phyloP scores from a whole-genome alignment of 2,113 vertebrate species.

The Cheilinus undulatus region DNA sequence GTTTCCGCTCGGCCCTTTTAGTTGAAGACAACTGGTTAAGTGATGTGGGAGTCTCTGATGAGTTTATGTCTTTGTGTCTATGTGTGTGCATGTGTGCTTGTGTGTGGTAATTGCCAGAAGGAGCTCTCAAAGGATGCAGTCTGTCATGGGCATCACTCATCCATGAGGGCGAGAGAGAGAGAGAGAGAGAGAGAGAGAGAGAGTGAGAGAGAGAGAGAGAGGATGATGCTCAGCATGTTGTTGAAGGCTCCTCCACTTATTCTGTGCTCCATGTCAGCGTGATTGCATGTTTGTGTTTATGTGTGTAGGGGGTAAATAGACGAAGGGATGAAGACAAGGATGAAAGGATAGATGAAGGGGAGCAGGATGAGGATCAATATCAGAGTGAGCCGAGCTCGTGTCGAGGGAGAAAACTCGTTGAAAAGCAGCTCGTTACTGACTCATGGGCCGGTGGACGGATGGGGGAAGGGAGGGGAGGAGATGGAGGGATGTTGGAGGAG shows the following conservation, averaged over 20 bases:
- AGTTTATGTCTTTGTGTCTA: constrained; percentile 22
- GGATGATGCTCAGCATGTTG: constrained; percentile 34
- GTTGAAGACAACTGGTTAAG: constrained; percentile 76
- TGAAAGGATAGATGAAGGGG: constrained; percentile 12
- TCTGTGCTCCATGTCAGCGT: constrained; percentile 53
- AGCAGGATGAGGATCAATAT: constrained; percentile 61
- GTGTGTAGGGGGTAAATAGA: not conserved
- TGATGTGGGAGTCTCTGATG: constrained; percentile 75
- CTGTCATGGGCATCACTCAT: constrained; percentile 76
- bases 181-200: too few relatives aligned
- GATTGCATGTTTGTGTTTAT: not conserved
- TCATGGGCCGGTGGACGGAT: constrained; percentile 28
- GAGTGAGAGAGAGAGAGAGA: constrained; percentile 11
- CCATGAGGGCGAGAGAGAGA: constrained; percentile 46
- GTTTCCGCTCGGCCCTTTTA: constrained; percentile 60
- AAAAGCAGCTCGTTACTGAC: constrained; percentile 62
- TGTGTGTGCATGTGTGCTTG: constrained; percentile 34
- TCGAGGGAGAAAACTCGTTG: constrained; percentile 69
- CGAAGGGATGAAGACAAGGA: constrained; percentile 8
- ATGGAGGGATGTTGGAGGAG: constrained; percentile 28
- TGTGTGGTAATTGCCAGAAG: constrained; percentile 65
- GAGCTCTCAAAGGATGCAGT: constrained; percentile 65
- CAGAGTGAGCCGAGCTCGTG: constrained; percentile 50
- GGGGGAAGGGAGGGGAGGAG: constrained; percentile 24
- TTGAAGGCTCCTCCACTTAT: constrained; percentile 70